Conservation (phyloP, 2,113 vertebrate genomes). For the Phasianus colchicus region DNA sequence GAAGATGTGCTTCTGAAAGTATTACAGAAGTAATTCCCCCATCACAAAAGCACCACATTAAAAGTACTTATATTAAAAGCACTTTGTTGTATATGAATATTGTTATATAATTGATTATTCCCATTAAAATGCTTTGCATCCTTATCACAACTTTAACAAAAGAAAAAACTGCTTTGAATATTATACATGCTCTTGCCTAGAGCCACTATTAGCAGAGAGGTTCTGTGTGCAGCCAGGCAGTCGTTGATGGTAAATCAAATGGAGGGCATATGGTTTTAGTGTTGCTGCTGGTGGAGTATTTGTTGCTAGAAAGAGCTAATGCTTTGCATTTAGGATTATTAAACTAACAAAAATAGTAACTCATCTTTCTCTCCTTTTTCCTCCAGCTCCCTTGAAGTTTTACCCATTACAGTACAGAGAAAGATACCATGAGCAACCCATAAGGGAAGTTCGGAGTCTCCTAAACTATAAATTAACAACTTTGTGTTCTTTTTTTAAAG, state of each 20-base stretch:
- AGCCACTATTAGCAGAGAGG: slow-evolving; percentile 70
- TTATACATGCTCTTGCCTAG: slow-evolving; percentile 62
- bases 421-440: background rate
- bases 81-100: slow-evolving; percentile 39
- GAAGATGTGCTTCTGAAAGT: slow-evolving; percentile 6
- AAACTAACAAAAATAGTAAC: slow-evolving; percentile 36
- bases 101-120: slow-evolving; percentile 60
- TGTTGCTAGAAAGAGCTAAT: slow-evolving; percentile 51
- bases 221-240: slow-evolving; percentile 65
- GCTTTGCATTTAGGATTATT: slow-evolving; percentile 39
- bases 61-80: slow-evolving; percentile 58
- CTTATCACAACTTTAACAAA: slow-evolving; percentile 56
- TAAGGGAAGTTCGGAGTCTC: background rate
- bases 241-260: slow-evolving; percentile 67
- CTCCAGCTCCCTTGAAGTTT: background rate
- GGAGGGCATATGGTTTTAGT: slow-evolving; percentile 65
- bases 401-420: background rate
- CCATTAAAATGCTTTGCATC: slow-evolving; percentile 36
- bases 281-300: slow-evolving; percentile 47
- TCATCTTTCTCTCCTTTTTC: background rate
- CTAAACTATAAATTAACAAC: background rate
- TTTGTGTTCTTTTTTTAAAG: background rate
- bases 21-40: slow-evolving; percentile 2
- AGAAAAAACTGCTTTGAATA: slow-evolving; percentile 38
- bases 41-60: background rate